phyloP scores from a whole-genome alignment of 2,113 vertebrate species.

The Colinus virginianus region DNA sequence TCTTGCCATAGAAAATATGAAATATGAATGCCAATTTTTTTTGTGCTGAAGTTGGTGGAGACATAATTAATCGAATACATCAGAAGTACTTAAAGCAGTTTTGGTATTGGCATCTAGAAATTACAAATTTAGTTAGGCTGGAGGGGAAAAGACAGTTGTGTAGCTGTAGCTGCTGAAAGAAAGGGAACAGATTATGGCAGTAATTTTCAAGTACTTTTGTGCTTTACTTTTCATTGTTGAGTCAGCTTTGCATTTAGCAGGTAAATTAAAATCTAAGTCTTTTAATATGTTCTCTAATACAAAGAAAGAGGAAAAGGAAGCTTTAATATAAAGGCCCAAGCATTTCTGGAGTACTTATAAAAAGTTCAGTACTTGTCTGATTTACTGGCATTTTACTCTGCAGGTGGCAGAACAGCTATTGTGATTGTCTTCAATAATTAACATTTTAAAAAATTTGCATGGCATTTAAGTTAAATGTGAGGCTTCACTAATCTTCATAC shows the following conservation, averaged over 20 bases:
- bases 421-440: conserved; percentile 37
- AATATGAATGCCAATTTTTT: not conserved
- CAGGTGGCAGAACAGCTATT: conserved; percentile 20
- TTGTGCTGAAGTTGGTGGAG: not conserved
- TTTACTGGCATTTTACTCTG: conserved; percentile 8
- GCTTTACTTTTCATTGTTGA: not conserved
- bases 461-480: conserved; percentile 62
- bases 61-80: not conserved
- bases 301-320: not conserved
- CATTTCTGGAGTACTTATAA: not conserved
- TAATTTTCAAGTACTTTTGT: not conserved
- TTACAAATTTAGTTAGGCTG: not conserved
- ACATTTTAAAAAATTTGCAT: conserved; percentile 22
- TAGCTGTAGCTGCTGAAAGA: not conserved
- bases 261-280: not conserved
- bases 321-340: not conserved
- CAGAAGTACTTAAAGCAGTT: not conserved
- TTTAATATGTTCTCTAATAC: not conserved
- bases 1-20: not conserved
- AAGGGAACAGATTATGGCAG: not conserved
- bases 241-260: not conserved
- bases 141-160: not conserved
- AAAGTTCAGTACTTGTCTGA: not conserved
- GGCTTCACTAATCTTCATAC: conserved; percentile 48
- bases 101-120: not conserved